Conservation (phyloP, 2,113 vertebrate species). For the Otis tarda region DNA sequence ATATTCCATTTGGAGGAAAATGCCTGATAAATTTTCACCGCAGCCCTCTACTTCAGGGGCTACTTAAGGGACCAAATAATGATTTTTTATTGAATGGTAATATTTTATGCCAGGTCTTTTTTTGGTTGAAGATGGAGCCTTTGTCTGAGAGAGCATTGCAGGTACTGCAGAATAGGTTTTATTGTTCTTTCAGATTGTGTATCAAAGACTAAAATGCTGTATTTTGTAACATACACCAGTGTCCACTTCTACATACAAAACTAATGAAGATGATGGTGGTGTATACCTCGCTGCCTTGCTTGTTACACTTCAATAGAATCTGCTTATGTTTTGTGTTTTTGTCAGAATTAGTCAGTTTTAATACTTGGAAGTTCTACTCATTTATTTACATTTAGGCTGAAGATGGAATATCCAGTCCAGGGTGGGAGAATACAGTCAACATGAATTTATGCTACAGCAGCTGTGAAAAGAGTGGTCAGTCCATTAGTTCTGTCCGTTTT, state of each 20-base stretch:
- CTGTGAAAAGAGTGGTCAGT: background rate
- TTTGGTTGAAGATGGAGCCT: background rate
- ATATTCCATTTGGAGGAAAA: slow-evolving; percentile 50
- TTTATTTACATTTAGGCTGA: background rate
- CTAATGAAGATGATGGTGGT: background rate
- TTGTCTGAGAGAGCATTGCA: slow-evolving; percentile 17
- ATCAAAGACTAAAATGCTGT: background rate
- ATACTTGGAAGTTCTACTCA: background rate
- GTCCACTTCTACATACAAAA: background rate
- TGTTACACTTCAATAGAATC: background rate
- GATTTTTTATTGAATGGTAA: slow-evolving; percentile 67
- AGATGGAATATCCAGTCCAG: background rate
- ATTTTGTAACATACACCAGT: background rate
- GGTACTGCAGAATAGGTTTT: background rate
- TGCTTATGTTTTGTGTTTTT: background rate
- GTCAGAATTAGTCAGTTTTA: background rate
- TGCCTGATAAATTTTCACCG: slow-evolving; percentile 48
- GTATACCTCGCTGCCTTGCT: background rate
- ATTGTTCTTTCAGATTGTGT: background rate
- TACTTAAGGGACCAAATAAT: slow-evolving; percentile 78
- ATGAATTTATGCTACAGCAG: background rate
- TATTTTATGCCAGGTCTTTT: slow-evolving; percentile 49
- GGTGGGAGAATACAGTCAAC: background rate
- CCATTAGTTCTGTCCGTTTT: background rate
- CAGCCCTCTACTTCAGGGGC: slow-evolving; percentile 66